phyloP scores from a whole-genome alignment of 2,888 invertebrate genomes.

The Bruchidius siliquastri region DNA sequence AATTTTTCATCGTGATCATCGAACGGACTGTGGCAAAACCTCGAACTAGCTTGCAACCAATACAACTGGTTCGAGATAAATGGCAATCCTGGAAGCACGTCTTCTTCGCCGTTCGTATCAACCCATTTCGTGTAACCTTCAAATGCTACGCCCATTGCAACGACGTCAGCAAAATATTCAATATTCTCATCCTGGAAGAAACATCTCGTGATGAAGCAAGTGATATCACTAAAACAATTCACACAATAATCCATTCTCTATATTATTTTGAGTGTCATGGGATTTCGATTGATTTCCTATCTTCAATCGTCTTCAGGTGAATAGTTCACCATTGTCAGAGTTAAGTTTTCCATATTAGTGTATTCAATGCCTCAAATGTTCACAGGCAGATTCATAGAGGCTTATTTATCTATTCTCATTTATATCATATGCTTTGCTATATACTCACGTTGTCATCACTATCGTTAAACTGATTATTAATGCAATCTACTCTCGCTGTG shows the following conservation, averaged over 20 bases:
- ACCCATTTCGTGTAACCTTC: conserved; percentile 73
- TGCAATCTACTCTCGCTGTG: neutral
- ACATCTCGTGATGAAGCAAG: neutral
- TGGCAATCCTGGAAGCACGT: conserved; percentile 57
- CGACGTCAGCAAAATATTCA: conserved; percentile 38
- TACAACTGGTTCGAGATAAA: conserved; percentile 67
- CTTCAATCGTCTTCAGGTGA: too few relatives aligned
- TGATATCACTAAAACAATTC: too few relatives aligned
- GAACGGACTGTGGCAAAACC: neutral
- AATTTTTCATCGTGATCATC: neutral
- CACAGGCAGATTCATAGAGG: too few relatives aligned
- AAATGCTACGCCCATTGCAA: conserved; percentile 85
- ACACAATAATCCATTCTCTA: too few relatives aligned
- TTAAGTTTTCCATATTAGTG: too few relatives aligned
- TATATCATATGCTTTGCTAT: neutral
- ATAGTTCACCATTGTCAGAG: too few relatives aligned
- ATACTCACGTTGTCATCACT: neutral
- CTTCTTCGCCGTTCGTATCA: conserved; percentile 54
- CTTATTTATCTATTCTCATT: too few relatives aligned
- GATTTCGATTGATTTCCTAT: too few relatives aligned
- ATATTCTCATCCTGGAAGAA: neutral
- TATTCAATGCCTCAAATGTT: too few relatives aligned
- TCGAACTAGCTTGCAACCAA: conserved; percentile 54
- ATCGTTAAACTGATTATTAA: neutral
- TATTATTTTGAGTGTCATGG: too few relatives aligned